Conservation (phyloP, 2,888 invertebrate species). For the Lottia gigantea region DNA sequence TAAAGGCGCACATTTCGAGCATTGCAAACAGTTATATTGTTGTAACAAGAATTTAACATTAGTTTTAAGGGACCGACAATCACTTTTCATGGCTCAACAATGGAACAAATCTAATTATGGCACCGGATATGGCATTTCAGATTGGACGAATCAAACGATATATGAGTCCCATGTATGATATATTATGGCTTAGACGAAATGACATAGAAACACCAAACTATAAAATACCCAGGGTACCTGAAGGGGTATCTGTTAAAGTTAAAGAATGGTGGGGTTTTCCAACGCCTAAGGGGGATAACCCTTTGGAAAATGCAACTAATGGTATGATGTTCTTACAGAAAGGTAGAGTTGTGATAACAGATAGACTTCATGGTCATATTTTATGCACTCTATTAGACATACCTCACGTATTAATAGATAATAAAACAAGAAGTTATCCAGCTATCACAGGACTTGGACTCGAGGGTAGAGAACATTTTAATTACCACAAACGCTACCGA, state of each 20-base stretch:
- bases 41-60: constrained; percentile 23
- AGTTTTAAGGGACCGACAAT: constrained; percentile 25
- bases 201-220: constrained; percentile 26
- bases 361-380: constrained; percentile 38
- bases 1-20: not conserved
- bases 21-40: constrained; percentile 17
- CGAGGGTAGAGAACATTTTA: constrained; percentile 24
- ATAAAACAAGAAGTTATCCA: constrained; percentile 26
- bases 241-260: constrained; percentile 17
- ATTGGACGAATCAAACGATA: constrained; percentile 23
- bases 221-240: constrained; percentile 15
- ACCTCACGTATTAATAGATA: constrained; percentile 35
- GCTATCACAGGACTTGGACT: constrained; percentile 28
- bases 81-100: constrained; percentile 19
- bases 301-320: constrained; percentile 27
- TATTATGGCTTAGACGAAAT: constrained; percentile 30
- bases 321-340: constrained; percentile 35
- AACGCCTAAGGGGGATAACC: constrained; percentile 19
- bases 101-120: constrained; percentile 23
- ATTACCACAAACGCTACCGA: constrained; percentile 25
- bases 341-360: constrained; percentile 37
- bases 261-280: constrained; percentile 29
- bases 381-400: constrained; percentile 25
- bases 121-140: constrained; percentile 35
- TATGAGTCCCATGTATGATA: constrained; percentile 26